Evolutionary conservation across 2,888 invertebrate species (phyloP).

Genomic region (Amaurobius ferox): DNA sequence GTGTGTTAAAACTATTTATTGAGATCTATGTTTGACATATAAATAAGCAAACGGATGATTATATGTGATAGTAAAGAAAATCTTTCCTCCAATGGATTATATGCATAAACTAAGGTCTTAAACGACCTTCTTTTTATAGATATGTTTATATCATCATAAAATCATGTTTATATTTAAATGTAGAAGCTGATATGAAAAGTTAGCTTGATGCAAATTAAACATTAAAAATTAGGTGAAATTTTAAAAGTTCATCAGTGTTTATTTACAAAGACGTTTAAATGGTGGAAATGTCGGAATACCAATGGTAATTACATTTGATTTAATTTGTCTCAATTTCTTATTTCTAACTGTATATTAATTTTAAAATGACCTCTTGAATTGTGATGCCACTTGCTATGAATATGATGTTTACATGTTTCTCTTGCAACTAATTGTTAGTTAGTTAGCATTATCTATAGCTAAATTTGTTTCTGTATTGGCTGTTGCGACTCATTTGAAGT

Average conservation of each 20-base stretch:
- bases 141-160: background rate
- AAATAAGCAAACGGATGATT: background rate
- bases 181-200: background rate
- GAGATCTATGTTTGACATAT: background rate
- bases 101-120: slow-evolving; percentile 18
- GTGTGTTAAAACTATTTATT: background rate
- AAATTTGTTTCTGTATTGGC: no score
- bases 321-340: background rate
- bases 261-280: slow-evolving; percentile 46
- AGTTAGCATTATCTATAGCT: no score
- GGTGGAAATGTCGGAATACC: slow-evolving; percentile 72
- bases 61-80: background rate
- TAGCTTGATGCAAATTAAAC: background rate
- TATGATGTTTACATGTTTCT: no score
- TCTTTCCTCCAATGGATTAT: slow-evolving; percentile 10
- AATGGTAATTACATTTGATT: slow-evolving; percentile 49
- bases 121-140: background rate
- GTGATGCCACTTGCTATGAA: no score
- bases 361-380: no score
- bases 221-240: slow-evolving; percentile 11
- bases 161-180: background rate
- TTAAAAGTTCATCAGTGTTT: slow-evolving; percentile 31
- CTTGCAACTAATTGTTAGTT: no score
- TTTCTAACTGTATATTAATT: no score
- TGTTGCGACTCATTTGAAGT: no score